These are phyloP conservation scores for Cassiopea xamachana DNA, from an alignment of 30 jellyfish, hydroid and myxozoan genomes.

Conservation along the genomic window DNA sequence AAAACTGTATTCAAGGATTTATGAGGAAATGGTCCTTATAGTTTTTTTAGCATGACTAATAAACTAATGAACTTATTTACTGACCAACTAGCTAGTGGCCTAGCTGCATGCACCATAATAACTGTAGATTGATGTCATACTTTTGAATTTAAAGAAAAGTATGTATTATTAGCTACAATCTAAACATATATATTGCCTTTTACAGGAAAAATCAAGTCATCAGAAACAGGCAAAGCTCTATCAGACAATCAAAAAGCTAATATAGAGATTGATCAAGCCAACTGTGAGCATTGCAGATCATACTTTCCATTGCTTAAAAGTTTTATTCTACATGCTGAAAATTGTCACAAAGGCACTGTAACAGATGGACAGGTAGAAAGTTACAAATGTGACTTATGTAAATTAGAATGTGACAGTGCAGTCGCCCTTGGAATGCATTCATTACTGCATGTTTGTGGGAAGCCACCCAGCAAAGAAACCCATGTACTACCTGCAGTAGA, in stretches of 20 bases:
- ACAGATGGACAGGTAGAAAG: slow-evolving; percentile 1
- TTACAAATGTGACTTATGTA: slow-evolving; percentile 40
- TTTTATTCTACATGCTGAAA: slow-evolving; percentile 61
- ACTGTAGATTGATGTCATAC: no score
- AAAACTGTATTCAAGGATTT: no score
- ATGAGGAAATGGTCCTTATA: no score
- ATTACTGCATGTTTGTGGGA: slow-evolving; percentile 52
- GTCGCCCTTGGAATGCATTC: slow-evolving; percentile 52
- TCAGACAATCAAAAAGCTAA: not conserved
- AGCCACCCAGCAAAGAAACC: not conserved
- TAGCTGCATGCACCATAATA: no score
- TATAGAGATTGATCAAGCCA: not conserved
- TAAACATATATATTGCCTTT: not conserved
- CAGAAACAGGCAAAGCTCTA: not conserved
- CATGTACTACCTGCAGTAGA: not conserved
- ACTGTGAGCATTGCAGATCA: slow-evolving; percentile 52
- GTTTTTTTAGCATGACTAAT: no score
- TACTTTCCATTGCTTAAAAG: slow-evolving; percentile 64
- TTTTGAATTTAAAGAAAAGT: no score
- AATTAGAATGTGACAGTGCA: slow-evolving; percentile 23
- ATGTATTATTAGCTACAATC: no score
- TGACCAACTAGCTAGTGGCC: no score
- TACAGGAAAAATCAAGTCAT: not conserved
- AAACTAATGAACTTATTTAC: no score
- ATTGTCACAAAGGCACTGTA: slow-evolving; percentile 16